Base-by-base conservation (phyloP, 2,113 vertebrate species). In the Cinclus mexicanus region DNA sequence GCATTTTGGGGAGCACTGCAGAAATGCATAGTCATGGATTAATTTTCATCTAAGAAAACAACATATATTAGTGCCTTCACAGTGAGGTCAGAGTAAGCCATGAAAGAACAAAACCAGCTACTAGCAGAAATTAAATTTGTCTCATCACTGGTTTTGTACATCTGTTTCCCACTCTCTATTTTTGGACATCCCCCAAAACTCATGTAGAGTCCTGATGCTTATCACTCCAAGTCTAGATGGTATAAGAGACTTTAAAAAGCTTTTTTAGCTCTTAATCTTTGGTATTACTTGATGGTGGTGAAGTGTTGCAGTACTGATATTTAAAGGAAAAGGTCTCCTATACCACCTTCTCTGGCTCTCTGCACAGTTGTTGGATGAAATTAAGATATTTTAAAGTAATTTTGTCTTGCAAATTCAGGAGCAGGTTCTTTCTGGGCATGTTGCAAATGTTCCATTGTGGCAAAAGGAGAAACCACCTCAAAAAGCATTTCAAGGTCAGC, bases 61-160 rank as follows among this genome's bases (percentile, higher is more conserved):
- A 1, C 4, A 8, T 6, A 7, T 14, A 4, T 2, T 11, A n/a
- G 8, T 31, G 29, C 3, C 63, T 72, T 53, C 25, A 57, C 59
- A 83, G 16, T 11, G 31, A 90, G 42, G 46, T 59, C 15, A 28
- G 33, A 25, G 37, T 44, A 77, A 88, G 8, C 33, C 47, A 29
- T 24, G 39, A 41, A 88, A 77, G 37, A 55, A 21, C n/a, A 80
- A 72, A 90, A 39, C 4, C 14, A 64, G 74, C 25, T 67, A 42
- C 12, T 0, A 3, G 35, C 44, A 59, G 80, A 83, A 93, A 55
- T 55, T 17, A 50, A 80, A 55, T 25, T 65, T 39, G 6, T 70
- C 29, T 76, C 33, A 25, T 67, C 4, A 4, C 16, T 82, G 25
- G 1, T 85, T 88, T 61, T 74, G 37, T 64, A 21, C 4, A 7